Evolutionary conservation across 2,888 invertebrate species (phyloP).

Genomic region (Phalangium opilio): DNA sequence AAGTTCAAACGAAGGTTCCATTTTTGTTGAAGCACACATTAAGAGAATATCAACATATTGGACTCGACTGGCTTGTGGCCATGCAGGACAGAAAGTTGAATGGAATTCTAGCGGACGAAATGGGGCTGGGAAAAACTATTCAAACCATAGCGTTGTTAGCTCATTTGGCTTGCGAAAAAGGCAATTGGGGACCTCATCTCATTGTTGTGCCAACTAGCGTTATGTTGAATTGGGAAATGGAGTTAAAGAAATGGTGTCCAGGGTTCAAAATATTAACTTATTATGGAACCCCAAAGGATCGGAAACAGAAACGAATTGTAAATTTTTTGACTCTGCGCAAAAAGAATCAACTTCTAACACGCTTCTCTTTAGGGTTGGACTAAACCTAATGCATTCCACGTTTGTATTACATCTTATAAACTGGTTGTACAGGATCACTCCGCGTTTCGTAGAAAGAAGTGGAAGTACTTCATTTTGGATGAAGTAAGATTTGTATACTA

Average conservation of each 20-base stretch:
- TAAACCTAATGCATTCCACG: constrained; percentile 93
- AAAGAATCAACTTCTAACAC: neutral
- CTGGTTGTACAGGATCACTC: constrained; percentile 96
- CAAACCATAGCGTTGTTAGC: constrained; percentile 89
- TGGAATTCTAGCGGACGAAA: constrained; percentile 91
- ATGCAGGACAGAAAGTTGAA: constrained; percentile 89
- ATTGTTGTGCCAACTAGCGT: constrained; percentile 98
- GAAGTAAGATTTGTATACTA: constrained; percentile 34
- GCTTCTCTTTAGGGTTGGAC: constrained; percentile 77
- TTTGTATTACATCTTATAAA: constrained; percentile 96
- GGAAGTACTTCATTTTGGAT: constrained; percentile 95
- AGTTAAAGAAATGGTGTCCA: constrained; percentile 99
- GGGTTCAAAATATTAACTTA: constrained; percentile 97
- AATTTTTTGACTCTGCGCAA: neutral
- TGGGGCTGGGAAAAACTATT: constrained; percentile 94
- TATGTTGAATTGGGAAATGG: constrained; percentile 99
- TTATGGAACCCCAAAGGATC: constrained; percentile 89
- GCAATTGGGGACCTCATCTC: constrained; percentile 95
- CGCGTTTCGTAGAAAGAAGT: constrained; percentile 88
- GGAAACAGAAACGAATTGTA: constrained; percentile 56
- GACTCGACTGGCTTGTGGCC: constrained; percentile 90
- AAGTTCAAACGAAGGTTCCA: constrained; percentile 84
- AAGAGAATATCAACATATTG: constrained; percentile 93
- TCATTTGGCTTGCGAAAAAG: constrained; percentile 78
- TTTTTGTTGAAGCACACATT: constrained; percentile 75